Evolutionary conservation across 2,888 invertebrate species (phyloP).

Genomic region (Nineta flava): DNA sequence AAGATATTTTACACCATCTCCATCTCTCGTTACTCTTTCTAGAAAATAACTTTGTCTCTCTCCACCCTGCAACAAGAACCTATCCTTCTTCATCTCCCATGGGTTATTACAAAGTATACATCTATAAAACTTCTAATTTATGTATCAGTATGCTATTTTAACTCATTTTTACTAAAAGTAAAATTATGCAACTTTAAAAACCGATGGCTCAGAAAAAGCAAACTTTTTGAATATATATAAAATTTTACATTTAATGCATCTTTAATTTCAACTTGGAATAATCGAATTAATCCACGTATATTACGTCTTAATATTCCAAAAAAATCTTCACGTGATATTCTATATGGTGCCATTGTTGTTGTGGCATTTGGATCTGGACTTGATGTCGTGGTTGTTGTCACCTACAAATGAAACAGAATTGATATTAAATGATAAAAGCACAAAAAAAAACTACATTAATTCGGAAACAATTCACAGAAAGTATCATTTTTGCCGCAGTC

Average conservation of each 20-base stretch:
- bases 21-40: no score
- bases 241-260: constrained; percentile 31
- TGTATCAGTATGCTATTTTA: no score
- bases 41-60: no score
- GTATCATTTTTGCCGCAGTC: neutral
- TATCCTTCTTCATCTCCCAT: no score
- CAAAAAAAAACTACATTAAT: neutral
- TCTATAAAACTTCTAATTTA: no score
- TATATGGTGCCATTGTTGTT: constrained; percentile 25
- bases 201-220: no score
- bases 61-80: no score
- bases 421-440: neutral
- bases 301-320: constrained; percentile 30
- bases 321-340: constrained; percentile 26
- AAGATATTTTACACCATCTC: no score
- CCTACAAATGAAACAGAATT: constrained; percentile 10
- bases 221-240: no score
- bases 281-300: constrained; percentile 28
- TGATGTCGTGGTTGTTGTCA: constrained; percentile 16
- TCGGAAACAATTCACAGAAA: neutral
- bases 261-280: constrained; percentile 33
- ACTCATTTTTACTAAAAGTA: no score
- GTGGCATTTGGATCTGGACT: constrained; percentile 20
- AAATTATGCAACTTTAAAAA: neutral
- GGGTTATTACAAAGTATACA: no score